phyloP scores from a whole-genome alignment of 92 coral and sea anemone species.

The Epizoanthus illoricatus region DNA sequence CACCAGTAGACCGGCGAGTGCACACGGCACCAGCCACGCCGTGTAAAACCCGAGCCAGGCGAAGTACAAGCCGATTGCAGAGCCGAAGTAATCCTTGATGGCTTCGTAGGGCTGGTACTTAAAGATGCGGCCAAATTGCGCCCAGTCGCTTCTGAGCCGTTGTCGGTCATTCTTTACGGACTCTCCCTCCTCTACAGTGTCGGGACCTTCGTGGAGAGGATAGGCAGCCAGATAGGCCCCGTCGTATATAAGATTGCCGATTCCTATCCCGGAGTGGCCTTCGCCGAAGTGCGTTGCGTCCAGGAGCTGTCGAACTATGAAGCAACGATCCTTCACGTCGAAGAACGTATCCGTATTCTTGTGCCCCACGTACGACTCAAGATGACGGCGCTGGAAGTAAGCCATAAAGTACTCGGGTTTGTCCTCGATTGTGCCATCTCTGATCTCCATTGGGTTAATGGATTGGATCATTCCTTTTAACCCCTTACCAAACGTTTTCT shows the following conservation, averaged over 20 bases:
- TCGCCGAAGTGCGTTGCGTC: slow-evolving; percentile 70
- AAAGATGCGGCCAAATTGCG: slow-evolving; percentile 71
- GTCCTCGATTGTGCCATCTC: slow-evolving; percentile 55
- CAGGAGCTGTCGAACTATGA: slow-evolving; percentile 63
- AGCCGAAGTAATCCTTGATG: slow-evolving; percentile 87
- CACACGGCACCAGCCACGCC: slow-evolving; percentile 85
- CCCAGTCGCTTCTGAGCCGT: slow-evolving; percentile 84
- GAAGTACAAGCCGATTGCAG: slow-evolving; percentile 78
- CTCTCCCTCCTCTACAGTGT: slow-evolving; percentile 48
- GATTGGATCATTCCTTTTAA: slow-evolving; percentile 37
- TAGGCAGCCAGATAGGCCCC: slow-evolving; percentile 67
- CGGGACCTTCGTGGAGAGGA: slow-evolving; percentile 82
- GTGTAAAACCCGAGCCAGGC: slow-evolving; percentile 96
- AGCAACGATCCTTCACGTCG: slow-evolving; percentile 53
- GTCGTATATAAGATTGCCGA: slow-evolving; percentile 63
- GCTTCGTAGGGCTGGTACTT: slow-evolving; percentile 87
- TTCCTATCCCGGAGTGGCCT: slow-evolving; percentile 65
- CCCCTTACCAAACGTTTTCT: slow-evolving; percentile 53
- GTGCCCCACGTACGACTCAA: slow-evolving; percentile 50
- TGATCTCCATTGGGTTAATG: slow-evolving; percentile 67
- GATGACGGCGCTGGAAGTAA: slow-evolving; percentile 52
- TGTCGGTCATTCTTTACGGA: slow-evolving; percentile 75
- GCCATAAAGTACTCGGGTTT: slow-evolving; percentile 77
- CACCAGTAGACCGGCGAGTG: slow-evolving; percentile 73
- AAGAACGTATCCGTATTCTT: slow-evolving; percentile 65